Percentiles rank a stretch among this genome's conserved stretches.
Evolutionary conservation across 2,888 invertebrate species (phyloP).

Genomic region (Plutella xylostella): DNA sequence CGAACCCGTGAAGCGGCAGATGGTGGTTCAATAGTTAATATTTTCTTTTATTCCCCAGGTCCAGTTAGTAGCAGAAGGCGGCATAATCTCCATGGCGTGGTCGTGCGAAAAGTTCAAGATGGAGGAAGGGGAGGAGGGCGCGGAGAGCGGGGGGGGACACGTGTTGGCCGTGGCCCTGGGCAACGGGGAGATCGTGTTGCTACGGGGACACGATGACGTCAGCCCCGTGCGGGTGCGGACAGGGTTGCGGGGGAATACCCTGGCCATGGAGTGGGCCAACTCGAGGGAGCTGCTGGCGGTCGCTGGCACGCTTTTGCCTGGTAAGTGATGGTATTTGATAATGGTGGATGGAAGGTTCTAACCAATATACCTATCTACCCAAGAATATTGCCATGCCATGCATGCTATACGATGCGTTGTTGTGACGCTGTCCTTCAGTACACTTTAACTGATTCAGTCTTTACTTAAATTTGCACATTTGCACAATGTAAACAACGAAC

Average conservation of each 20-base stretch:
- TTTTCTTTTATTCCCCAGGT: slow-evolving; percentile 49
- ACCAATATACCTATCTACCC: too few relatives aligned
- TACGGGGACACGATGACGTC: slow-evolving; percentile 94
- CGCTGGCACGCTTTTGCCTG: slow-evolving; percentile 75
- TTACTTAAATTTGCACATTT: too few relatives aligned
- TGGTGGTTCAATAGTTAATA: too few relatives aligned
- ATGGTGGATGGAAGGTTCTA: too few relatives aligned
- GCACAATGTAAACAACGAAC: too few relatives aligned
- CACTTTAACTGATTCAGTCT: too few relatives aligned
- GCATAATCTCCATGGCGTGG: slow-evolving; percentile 94
- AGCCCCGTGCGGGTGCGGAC: slow-evolving; percentile 89
- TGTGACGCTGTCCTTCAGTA: too few relatives aligned
- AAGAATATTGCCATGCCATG: too few relatives aligned
- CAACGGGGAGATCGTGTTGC: slow-evolving; percentile 89
- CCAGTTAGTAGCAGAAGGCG: slow-evolving; percentile 86
- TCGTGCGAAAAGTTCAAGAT: slow-evolving; percentile 98
- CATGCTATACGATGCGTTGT: too few relatives aligned
- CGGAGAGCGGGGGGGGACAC: slow-evolving; percentile 72
- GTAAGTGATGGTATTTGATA: background rate
- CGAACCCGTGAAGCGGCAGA: too few relatives aligned
- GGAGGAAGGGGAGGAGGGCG: slow-evolving; percentile 90
- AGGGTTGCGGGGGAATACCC: slow-evolving; percentile 79
- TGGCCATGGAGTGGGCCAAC: slow-evolving; percentile 97
- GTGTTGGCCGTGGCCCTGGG: slow-evolving; percentile 89
- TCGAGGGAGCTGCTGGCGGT: slow-evolving; percentile 92